Evolutionary conservation across 2,888 invertebrate species (phyloP).

Genomic region (Cephus spinipes): DNA sequence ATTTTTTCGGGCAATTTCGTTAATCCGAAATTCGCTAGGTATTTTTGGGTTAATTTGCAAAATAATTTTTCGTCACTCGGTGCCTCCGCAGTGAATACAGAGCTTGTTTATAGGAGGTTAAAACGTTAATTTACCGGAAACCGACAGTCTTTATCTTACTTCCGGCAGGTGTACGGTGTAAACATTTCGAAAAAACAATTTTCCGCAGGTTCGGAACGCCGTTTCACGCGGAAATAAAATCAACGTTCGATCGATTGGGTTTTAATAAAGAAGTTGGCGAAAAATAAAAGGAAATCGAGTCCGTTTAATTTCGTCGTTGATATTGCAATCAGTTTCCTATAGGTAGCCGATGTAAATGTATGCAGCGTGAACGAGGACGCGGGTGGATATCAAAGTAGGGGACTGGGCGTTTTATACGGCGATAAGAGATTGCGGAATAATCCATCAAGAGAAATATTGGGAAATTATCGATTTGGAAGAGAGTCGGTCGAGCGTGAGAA

Average conservation of each 20-base stretch:
- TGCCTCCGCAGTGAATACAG: not conserved
- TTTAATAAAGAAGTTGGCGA: not conserved
- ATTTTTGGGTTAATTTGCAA: not conserved
- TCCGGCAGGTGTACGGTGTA: not conserved
- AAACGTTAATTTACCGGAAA: not conserved
- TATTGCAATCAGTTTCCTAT: not conserved
- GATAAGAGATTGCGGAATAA: not conserved
- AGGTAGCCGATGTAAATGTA: not conserved
- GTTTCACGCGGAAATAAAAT: not conserved
- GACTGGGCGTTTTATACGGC: not conserved
- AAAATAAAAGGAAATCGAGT: not conserved
- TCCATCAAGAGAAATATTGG: not conserved
- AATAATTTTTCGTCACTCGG: too few species aligned
- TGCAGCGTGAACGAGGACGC: not conserved
- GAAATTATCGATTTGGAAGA: not conserved
- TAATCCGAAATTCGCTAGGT: not conserved
- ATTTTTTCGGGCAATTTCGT: constrained; percentile 23
- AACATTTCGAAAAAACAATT: not conserved
- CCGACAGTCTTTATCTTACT: not conserved
- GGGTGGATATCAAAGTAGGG: not conserved
- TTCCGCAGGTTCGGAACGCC: not conserved
- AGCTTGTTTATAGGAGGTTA: not conserved
- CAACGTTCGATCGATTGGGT: not conserved
- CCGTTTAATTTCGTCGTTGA: not conserved
- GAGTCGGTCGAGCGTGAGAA: not conserved